Conservation (phyloP, 1,140 invertebrate genomes). For the Musca vetustissima region DNA sequence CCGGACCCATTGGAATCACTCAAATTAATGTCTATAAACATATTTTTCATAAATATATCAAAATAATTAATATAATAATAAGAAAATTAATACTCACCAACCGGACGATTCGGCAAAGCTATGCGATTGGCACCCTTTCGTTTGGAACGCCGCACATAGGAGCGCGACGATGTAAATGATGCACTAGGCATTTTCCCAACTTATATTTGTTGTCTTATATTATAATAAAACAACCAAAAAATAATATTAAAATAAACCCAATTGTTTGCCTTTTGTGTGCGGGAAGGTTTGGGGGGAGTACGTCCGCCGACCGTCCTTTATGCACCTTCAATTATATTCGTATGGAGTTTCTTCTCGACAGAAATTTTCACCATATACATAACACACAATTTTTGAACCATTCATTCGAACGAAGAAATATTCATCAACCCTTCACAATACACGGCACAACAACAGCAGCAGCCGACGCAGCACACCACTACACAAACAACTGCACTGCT, state of each 20-base stretch:
- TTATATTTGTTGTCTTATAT: slow-evolving; percentile 5
- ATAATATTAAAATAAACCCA: no score
- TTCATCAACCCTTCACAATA: slow-evolving; percentile 19
- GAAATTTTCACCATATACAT: slow-evolving; percentile 11
- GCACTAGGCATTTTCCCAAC: slow-evolving; percentile 80
- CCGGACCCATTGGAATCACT: no score
- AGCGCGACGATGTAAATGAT: slow-evolving; percentile 83
- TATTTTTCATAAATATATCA: no score
- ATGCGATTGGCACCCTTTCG: slow-evolving; percentile 83
- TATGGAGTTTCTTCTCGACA: slow-evolving; percentile 1
- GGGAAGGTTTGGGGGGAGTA: no score
- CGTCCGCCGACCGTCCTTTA: background rate
- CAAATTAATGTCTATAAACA: no score
- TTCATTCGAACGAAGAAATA: slow-evolving; percentile 3
- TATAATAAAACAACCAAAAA: no score
- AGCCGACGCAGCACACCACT: background rate
- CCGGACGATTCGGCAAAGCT: slow-evolving; percentile 77
- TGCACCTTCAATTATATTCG: background rate
- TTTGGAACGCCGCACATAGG: slow-evolving; percentile 76
- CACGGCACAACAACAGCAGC: background rate
- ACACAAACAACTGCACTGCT: no score
- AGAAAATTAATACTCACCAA: slow-evolving; percentile 58
- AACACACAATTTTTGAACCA: slow-evolving; percentile 11
- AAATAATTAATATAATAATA: background rate
- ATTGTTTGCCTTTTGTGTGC: background rate